Conservation (phyloP, 2,888 invertebrate species). For the Scaptomyza reducta region DNA sequence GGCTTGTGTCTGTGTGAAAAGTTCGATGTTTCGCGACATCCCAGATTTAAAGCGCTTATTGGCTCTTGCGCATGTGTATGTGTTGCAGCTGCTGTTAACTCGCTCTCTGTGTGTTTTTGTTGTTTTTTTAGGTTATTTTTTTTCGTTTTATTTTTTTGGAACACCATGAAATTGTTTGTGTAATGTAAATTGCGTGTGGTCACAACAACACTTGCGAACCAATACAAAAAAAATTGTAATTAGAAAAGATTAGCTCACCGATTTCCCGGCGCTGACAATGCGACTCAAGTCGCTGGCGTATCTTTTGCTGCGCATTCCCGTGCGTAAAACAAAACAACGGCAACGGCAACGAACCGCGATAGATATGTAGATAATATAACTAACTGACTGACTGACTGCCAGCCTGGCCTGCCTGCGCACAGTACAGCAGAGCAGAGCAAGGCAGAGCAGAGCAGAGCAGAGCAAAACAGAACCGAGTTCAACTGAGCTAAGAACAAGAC, state of each 20-base stretch:
- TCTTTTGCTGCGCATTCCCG: conserved; percentile 71
- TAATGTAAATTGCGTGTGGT: conserved; percentile 13
- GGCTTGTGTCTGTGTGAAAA: background rate
- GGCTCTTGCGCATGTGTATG: conserved; percentile 65
- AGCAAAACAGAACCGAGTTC: background rate
- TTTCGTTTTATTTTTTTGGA: conserved; percentile 20
- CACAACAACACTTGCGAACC: background rate
- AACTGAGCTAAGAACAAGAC: background rate
- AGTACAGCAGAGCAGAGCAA: conserved; percentile 1
- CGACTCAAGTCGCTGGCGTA: conserved; percentile 70
- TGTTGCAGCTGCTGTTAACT: conserved; percentile 25
- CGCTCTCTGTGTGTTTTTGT: conserved; percentile 22
- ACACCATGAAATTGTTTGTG: conserved; percentile 40
- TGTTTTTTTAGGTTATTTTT: conserved; percentile 6
- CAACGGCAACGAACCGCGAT: conserved; percentile 31
- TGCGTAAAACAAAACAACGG: conserved; percentile 5
- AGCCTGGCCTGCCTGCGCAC: conserved; percentile 15
- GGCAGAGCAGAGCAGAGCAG: too few relatives aligned
- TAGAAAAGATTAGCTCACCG: conserved; percentile 52
- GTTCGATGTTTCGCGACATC: conserved; percentile 1
- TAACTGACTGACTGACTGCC: conserved; percentile 2
- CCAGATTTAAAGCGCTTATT: too few relatives aligned
- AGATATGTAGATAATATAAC: conserved; percentile 19
- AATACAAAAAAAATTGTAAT: conserved; percentile 19
- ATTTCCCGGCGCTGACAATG: conserved; percentile 66